Conservation (phyloP, 2,113 vertebrate species). For the Leptodactylus fuscus region DNA sequence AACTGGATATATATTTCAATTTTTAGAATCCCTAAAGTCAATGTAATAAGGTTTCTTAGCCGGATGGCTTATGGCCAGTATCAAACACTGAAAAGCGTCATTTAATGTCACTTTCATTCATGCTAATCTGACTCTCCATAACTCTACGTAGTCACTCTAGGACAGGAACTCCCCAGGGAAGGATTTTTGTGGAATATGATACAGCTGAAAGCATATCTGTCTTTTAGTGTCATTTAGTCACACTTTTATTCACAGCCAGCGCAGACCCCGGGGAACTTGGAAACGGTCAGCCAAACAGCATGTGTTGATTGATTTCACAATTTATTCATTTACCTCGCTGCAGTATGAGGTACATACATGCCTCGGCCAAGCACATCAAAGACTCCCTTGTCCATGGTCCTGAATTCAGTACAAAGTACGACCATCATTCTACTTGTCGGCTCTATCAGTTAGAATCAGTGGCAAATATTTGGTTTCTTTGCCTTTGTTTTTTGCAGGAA, state of each 20-base stretch:
- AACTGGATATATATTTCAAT: no score
- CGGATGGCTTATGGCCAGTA: background rate
- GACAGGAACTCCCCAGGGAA: constrained; percentile 9
- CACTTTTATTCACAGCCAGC: constrained; percentile 19
- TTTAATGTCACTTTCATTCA: constrained; percentile 19
- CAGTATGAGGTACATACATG: background rate
- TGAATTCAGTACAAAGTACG: background rate
- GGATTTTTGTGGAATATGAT: constrained; percentile 21
- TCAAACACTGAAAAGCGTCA: background rate
- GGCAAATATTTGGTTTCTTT: background rate
- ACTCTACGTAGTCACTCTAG: background rate
- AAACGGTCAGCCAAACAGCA: constrained; percentile 29
- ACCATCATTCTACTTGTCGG: background rate
- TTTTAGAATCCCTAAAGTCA: background rate
- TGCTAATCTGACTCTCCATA: background rate
- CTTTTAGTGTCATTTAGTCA: constrained; percentile 31
- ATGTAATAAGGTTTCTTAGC: background rate
- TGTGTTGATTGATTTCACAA: constrained; percentile 30
- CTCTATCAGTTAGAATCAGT: background rate
- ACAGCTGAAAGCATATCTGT: constrained; percentile 38
- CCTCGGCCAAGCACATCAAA: background rate
- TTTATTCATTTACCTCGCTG: constrained; percentile 15
- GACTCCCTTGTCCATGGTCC: constrained; percentile 13
- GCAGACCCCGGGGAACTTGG: background rate
- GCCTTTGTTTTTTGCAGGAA: background rate